Base-by-base conservation (phyloP, 2,888 invertebrate species). In the Drosophila peninsularis region DNA sequence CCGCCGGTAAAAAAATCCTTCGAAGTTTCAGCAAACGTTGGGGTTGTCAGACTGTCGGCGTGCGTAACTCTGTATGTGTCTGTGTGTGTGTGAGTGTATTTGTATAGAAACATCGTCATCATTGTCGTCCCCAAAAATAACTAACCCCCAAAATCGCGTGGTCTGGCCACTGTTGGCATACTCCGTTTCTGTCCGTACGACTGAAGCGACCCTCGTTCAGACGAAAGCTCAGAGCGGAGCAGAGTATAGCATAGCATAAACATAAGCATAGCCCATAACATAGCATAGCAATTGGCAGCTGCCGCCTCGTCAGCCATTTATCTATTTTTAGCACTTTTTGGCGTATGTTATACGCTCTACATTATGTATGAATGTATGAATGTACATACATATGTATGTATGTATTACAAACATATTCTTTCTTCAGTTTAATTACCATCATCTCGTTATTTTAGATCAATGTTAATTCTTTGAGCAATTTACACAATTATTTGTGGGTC, bases 91-190 rank as follows among this genome's bases (percentile, higher is more conserved):
- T 53, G 27, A 54, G 17, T 21, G 36, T 27, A 32, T 50, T 49
- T 73, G 57, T 61, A 58, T 52, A 41, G 50, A 36, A 73, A 62
- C 78, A 64, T 62, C 67, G 74, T 42, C 68, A 67, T 62, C 55
- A 60, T 50, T 78, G 63, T 56, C 71, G 78, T 78, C 53, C 78
- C 84, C 87, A 87, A 87, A 82, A 83, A 87, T 82, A 82, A 84
- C 82, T 82, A 78, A 82, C 82, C 82, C 82, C 75, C 82, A 75
- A 66, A 66, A 66, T 61, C 45, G 68, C 47, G 60, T 63, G 60
- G 49, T 24, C 62, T 57, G 55, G 21, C 41, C 36, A n/a, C 24
- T 37, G 53, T 56, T 62, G 68, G 60, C 39, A 67, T 66, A 67
- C 68, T 61, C 53, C 55, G 19, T 5, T 21, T 47, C 57, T 55